These are phyloP conservation scores for Adelphocoris suturalis DNA, from an alignment of 2,888 invertebrate species.

Conservation along the genomic window DNA sequence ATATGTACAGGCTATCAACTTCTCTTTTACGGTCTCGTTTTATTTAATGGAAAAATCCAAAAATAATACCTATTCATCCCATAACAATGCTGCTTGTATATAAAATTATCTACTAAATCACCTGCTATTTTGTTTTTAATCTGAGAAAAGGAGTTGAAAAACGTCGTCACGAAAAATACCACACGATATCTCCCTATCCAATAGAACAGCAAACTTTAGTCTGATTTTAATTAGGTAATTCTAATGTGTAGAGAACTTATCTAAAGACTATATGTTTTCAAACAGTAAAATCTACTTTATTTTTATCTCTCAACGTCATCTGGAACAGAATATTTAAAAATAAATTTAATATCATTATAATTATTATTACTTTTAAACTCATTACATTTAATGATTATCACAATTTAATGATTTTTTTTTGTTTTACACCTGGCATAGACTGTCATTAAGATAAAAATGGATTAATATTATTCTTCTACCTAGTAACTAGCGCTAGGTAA, in stretches of 20 bases:
- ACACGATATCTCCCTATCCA: slow-evolving; percentile 24
- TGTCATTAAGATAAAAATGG: slow-evolving; percentile 60
- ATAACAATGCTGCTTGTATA: background rate
- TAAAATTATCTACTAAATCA: slow-evolving; percentile 26
- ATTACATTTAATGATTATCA: slow-evolving; percentile 73
- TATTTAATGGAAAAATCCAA: slow-evolving; percentile 29
- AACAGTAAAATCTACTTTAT: slow-evolving; percentile 16
- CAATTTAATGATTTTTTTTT: slow-evolving; percentile 73
- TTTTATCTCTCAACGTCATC: slow-evolving; percentile 7
- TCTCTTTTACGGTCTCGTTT: background rate
- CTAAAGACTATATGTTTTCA: slow-evolving; percentile 5
- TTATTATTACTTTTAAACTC: slow-evolving; percentile 65
- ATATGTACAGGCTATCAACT: slow-evolving; percentile 1
- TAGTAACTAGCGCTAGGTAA: slow-evolving; percentile 66
- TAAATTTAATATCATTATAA: slow-evolving; percentile 56
- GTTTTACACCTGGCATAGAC: slow-evolving; percentile 62
- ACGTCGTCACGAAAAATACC: slow-evolving; percentile 30
- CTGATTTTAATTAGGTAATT: slow-evolving; percentile 34
- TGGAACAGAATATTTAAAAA: slow-evolving; percentile 57
- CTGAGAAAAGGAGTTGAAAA: background rate
- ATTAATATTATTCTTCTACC: slow-evolving; percentile 53
- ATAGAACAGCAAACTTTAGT: slow-evolving; percentile 20
- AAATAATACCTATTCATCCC: slow-evolving; percentile 24
- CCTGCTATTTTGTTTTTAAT: background rate
- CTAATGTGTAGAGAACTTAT: slow-evolving; percentile 27